Conservation (phyloP, 2,113 vertebrate genomes). For the Steatornis caripensis region DNA sequence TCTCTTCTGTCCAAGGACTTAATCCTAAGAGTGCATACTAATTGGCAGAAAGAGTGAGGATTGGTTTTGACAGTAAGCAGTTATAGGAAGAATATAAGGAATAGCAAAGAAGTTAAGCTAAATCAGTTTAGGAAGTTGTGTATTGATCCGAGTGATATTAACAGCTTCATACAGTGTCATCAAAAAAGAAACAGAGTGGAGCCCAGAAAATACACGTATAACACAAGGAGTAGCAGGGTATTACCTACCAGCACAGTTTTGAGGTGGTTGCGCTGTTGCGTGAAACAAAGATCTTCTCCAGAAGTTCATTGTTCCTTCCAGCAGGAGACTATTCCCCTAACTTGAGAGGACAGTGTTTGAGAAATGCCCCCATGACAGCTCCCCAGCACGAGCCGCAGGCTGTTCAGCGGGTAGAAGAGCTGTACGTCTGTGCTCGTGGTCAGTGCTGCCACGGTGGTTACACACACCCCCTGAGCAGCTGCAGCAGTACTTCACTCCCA, state of each 20-base stretch:
- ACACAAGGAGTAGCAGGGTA: background rate
- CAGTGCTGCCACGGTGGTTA: background rate
- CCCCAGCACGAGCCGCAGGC: fast-evolving
- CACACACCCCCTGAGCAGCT: too few relatives aligned
- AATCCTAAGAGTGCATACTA: background rate
- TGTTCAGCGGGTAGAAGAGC: background rate
- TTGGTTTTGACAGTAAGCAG: background rate
- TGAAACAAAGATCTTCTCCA: background rate
- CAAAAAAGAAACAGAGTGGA: background rate
- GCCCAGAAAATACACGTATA: background rate
- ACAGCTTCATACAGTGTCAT: background rate
- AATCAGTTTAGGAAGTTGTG: background rate
- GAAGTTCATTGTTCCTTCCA: background rate
- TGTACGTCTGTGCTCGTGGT: background rate
- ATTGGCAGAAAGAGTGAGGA: background rate
- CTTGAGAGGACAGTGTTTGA: background rate
- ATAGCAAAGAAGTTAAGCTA: background rate
- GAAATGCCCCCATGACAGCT: background rate
- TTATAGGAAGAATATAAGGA: background rate
- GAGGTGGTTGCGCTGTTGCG: background rate
- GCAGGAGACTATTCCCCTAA: background rate
- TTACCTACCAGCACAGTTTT: background rate
- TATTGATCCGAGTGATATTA: background rate
- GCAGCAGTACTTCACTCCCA: background rate
- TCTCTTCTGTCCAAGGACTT: background rate